phyloP scores from a whole-genome alignment of 2,797 vertebrate genomes.

The Sarcophilus harrisii region DNA sequence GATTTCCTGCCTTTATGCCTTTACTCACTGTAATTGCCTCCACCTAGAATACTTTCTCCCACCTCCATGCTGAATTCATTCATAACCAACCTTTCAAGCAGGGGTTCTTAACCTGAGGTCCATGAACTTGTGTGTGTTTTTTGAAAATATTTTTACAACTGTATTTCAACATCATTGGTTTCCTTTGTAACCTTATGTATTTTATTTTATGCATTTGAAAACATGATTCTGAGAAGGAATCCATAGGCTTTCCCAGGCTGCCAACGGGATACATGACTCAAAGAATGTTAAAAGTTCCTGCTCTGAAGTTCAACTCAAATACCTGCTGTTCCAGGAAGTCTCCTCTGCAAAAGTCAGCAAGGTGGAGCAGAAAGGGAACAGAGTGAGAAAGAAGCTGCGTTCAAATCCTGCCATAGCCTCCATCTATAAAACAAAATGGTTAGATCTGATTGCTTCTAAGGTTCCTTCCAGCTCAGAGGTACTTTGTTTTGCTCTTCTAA shows the following conservation, averaged over 20 bases:
- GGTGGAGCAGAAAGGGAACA: background rate
- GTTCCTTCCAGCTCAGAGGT: background rate
- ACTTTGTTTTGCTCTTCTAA: background rate
- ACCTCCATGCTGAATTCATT: background rate
- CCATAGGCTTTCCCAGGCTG: background rate
- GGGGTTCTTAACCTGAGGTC: background rate
- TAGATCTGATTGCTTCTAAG: background rate
- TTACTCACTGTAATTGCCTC: background rate
- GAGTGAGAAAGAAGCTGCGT: background rate
- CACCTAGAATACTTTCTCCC: background rate
- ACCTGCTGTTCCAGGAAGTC: background rate
- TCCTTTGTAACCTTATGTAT: background rate
- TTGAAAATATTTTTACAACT: constrained; percentile 2
- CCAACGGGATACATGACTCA: background rate
- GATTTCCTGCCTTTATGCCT: background rate
- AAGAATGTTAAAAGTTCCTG: background rate
- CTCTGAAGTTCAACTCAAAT: background rate
- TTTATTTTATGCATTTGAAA: background rate
- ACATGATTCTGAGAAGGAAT: background rate
- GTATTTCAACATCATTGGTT: background rate
- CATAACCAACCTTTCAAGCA: background rate
- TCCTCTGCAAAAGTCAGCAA: background rate
- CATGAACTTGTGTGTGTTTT: constrained; percentile 4
- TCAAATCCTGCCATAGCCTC: background rate
- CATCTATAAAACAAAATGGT: background rate